Conservation (phyloP, 1,140 invertebrate species). For the Lethocerus indicus region DNA sequence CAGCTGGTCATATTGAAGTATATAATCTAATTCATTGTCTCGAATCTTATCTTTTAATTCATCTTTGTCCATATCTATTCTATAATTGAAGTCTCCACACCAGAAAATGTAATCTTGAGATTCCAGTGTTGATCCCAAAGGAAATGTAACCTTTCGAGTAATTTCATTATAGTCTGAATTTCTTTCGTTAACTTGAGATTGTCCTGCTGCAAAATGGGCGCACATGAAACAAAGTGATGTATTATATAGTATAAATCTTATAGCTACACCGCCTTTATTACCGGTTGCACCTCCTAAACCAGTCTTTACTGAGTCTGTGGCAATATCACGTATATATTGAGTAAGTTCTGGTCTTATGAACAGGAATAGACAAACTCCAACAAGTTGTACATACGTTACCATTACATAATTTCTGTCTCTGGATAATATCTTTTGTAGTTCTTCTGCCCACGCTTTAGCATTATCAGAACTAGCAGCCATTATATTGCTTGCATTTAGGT, state of each 20-base stretch:
- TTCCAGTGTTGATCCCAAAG: slow-evolving; percentile 48
- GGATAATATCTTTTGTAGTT: slow-evolving; percentile 82
- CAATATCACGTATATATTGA: slow-evolving; percentile 77
- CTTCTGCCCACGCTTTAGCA: slow-evolving; percentile 88
- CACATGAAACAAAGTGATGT: slow-evolving; percentile 72
- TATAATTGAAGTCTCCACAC: slow-evolving; percentile 99
- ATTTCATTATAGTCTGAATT: slow-evolving; percentile 96
- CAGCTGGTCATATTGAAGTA: slow-evolving; percentile 83
- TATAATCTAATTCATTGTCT: slow-evolving; percentile 54
- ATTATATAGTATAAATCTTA: slow-evolving; percentile 77
- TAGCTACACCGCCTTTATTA: slow-evolving; percentile 62
- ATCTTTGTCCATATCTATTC: slow-evolving; percentile 90
- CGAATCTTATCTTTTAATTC: slow-evolving; percentile 77
- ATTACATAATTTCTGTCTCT: slow-evolving; percentile 79
- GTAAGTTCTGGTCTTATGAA: slow-evolving; percentile 80
- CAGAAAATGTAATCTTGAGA: slow-evolving; percentile 98
- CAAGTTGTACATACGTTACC: slow-evolving; percentile 88
- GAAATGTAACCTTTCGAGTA: slow-evolving; percentile 43
- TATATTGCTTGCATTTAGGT: slow-evolving; percentile 96
- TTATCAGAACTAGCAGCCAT: slow-evolving; percentile 87
- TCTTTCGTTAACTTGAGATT: slow-evolving; percentile 44
- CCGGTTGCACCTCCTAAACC: slow-evolving; percentile 86
- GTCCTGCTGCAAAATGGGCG: slow-evolving; percentile 16
- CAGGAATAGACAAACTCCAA: slow-evolving; percentile 93
- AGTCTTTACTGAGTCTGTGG: slow-evolving; percentile 91